phyloP scores from a whole-genome alignment of 2,113 vertebrate species.

The Neogobius melanostomus region DNA sequence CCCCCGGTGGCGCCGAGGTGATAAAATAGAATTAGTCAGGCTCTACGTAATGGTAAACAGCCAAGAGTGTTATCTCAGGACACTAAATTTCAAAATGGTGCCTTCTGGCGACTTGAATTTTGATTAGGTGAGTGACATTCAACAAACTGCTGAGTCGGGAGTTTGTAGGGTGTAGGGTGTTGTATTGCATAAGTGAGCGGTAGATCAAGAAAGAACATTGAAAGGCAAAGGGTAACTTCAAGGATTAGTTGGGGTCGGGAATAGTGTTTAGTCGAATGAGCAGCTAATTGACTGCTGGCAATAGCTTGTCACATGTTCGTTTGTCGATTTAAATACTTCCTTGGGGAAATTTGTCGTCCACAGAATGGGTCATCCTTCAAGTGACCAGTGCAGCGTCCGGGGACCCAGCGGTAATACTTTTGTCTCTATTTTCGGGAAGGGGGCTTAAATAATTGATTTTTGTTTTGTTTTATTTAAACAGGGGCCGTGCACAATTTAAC shows the following conservation, averaged over 20 bases:
- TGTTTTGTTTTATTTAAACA: no score
- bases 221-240: slow-evolving; percentile 6
- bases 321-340: no score
- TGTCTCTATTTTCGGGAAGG: no score
- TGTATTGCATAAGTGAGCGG: slow-evolving; percentile 15
- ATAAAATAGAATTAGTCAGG: slow-evolving; percentile 57
- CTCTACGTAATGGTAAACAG: slow-evolving; percentile 50
- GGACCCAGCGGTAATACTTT: no score
- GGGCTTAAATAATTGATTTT: no score
- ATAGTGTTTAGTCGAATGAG: background rate
- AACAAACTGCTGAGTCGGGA: slow-evolving; percentile 42
- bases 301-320: slow-evolving; percentile 9
- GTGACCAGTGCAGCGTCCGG: no score
- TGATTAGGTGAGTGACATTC: slow-evolving; percentile 43
- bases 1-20: slow-evolving; percentile 46
- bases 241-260: slow-evolving; percentile 13
- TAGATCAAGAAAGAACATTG: slow-evolving; percentile 10
- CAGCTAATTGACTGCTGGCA: slow-evolving; percentile 19
- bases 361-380: no score
- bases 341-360: no score
- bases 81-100: slow-evolving; percentile 21
- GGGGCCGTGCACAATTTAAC: no score
- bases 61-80: slow-evolving; percentile 24
- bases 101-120: slow-evolving; percentile 20
- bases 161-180: slow-evolving; percentile 1